These are phyloP conservation scores for Phengaris arion DNA, from an alignment of 2,888 invertebrate genomes.

Conservation along the genomic window DNA sequence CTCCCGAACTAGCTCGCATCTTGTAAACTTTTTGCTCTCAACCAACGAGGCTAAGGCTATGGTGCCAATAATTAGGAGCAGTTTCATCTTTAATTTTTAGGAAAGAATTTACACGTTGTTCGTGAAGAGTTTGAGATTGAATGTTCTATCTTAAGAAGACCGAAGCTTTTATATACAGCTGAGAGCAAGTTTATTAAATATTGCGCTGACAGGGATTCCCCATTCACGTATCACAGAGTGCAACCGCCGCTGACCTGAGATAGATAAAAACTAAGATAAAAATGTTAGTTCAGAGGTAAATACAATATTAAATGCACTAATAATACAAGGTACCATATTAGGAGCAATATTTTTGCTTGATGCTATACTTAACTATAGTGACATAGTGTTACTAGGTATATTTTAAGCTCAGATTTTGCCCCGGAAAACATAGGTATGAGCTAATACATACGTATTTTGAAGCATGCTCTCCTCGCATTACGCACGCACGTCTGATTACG, in stretches of 20 bases:
- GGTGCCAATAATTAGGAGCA: background rate
- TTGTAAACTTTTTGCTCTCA: slow-evolving; percentile 47
- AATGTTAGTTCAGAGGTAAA: background rate
- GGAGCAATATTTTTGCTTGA: too few species aligned
- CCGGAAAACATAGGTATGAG: too few species aligned
- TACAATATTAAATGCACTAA: background rate
- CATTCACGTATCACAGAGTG: background rate
- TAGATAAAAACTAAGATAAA: background rate
- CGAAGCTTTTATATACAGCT: background rate
- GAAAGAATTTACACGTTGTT: background rate
- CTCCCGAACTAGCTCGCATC: slow-evolving; percentile 52
- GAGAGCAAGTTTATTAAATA: background rate
- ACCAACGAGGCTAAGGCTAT: background rate
- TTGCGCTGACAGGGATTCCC: background rate
- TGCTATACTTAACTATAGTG: too few species aligned
- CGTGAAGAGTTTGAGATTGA: background rate
- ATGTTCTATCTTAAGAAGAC: background rate
- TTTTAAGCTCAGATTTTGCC: too few species aligned
- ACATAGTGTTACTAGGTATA: too few species aligned
- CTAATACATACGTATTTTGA: too few species aligned
- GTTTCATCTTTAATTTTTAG: background rate
- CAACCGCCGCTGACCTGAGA: background rate
- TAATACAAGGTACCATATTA: background rate
- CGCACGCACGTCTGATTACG: background rate
- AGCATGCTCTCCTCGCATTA: background rate